These are phyloP conservation scores for Coryphaenoides rupestris DNA, from an alignment of 2,113 vertebrate genomes.

Conservation along the genomic window DNA sequence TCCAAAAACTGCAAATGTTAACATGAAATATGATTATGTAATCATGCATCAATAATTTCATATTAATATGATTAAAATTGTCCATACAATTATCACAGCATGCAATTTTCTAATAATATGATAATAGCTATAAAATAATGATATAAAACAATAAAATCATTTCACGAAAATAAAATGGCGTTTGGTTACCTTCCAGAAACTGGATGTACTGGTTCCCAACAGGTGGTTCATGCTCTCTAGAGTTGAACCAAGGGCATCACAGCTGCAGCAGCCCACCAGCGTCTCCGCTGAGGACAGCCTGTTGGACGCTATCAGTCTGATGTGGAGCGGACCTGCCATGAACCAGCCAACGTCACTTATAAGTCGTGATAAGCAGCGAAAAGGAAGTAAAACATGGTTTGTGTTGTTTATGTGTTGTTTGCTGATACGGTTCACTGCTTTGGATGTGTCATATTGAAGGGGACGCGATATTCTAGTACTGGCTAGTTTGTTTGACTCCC, in stretches of 20 bases:
- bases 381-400: not conserved
- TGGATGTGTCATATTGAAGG: no score
- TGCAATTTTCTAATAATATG: not conserved
- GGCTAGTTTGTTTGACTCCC: no score
- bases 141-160: not conserved
- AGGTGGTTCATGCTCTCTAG: not conserved
- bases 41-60: not conserved
- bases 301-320: constrained; percentile 76
- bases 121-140: not conserved
- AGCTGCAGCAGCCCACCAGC: constrained; percentile 58
- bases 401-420: no score
- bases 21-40: not conserved
- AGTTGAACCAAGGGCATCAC: constrained; percentile 19
- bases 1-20: not conserved
- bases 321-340: not conserved
- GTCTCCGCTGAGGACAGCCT: constrained; percentile 74
- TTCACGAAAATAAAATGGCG: not conserved
- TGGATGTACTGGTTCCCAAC: not conserved
- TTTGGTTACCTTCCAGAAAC: not conserved
- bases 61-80: not conserved
- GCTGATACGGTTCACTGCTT: no score
- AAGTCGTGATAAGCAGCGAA: not conserved
- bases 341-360: not conserved
- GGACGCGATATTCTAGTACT: no score
- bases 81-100: not conserved